Percentiles rank a stretch among this genome's conserved stretches.
phyloP scores from a whole-genome alignment of 2,113 vertebrate species.

The Brachionichthys hirsutus region DNA sequence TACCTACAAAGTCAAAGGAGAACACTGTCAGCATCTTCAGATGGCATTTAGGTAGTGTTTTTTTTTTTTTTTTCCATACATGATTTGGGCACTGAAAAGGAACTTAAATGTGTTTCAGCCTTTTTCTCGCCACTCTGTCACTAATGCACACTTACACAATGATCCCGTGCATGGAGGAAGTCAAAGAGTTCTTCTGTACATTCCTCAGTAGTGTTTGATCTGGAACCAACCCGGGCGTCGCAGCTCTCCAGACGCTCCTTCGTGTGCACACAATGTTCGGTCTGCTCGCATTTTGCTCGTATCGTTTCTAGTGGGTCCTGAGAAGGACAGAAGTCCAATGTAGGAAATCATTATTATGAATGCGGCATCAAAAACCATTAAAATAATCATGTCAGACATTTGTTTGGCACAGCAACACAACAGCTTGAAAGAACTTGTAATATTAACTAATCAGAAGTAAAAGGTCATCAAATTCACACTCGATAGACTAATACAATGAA shows the following conservation, averaged over 20 bases:
- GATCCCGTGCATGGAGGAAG: slow-evolving; percentile 90
- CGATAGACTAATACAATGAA: no score
- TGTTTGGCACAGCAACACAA: no score
- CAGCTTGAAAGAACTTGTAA: no score
- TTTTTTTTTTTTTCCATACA: not conserved
- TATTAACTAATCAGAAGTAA: no score
- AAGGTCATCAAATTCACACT: no score
- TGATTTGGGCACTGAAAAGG: not conserved
- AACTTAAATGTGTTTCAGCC: not conserved
- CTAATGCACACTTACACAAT: slow-evolving; percentile 81
- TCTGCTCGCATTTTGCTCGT: slow-evolving; percentile 82
- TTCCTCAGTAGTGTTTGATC: slow-evolving; percentile 81
- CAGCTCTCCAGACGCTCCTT: slow-evolving; percentile 83
- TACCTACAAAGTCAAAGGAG: slow-evolving; percentile 53
- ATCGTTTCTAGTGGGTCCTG: slow-evolving; percentile 85
- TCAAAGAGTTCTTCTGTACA: slow-evolving; percentile 95
- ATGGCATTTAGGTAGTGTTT: not conserved
- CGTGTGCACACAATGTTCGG: slow-evolving; percentile 81
- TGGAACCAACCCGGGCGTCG: slow-evolving; percentile 77
- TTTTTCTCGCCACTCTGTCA: not conserved
- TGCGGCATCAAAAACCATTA: not conserved
- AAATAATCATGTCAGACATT: not conserved
- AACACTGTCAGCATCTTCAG: slow-evolving; percentile 2
- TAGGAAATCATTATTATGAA: not conserved
- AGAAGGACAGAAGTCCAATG: not conserved